Evolutionary conservation across 2,797 vertebrate genomes (phyloP).

Genomic region (Merluccius polli): DNA sequence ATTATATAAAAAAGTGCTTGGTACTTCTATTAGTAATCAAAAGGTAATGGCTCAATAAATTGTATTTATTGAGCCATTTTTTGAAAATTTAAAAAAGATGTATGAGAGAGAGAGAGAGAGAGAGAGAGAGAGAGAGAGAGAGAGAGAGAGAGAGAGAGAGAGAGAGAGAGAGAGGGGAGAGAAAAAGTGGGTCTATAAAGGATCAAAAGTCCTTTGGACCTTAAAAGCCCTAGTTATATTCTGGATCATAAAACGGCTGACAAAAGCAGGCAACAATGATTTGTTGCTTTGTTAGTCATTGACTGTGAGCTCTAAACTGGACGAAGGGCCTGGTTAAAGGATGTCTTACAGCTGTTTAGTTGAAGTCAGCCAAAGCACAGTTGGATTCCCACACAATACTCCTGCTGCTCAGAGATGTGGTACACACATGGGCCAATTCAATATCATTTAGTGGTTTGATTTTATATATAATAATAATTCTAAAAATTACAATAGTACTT

Average conservation of each 20-base stretch:
- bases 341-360: constrained; percentile 33
- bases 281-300: constrained; percentile 11
- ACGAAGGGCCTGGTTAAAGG: constrained; percentile 1
- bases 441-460: not conserved
- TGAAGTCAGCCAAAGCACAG: constrained; percentile 17
- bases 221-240: not conserved
- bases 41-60: no score
- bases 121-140: not conserved
- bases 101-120: not conserved
- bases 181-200: not conserved
- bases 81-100: not conserved
- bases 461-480: not conserved
- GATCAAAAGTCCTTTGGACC: not conserved
- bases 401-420: constrained; percentile 19
- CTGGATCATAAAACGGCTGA: not conserved
- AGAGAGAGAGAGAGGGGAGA: not conserved
- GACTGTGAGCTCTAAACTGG: not conserved
- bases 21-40: no score
- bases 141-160: not conserved
- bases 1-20: no score
- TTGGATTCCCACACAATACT: constrained; percentile 21
- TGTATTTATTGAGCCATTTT: no score
- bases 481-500: not conserved
- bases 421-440: constrained; percentile 16
- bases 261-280: not conserved